Evolutionary conservation across 1,140 invertebrate genomes (phyloP), one percentile per base, ranked within the genome.

Genomic region (Pararge aegeria): DNA sequence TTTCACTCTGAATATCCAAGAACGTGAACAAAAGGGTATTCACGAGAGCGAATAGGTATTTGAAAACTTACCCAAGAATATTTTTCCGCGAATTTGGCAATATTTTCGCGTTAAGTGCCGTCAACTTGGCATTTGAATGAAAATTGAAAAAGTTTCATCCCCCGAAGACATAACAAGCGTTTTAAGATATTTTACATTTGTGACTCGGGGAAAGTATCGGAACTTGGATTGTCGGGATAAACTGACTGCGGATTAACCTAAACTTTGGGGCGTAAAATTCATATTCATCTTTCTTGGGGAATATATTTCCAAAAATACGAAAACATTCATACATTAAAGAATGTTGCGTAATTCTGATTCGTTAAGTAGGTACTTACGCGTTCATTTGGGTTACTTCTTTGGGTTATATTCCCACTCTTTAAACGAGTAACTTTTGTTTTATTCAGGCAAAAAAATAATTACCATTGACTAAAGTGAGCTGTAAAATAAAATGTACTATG

Each of bases 61-160:
- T 46, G 15, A 60, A 52, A 67, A 60, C 46, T 49, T 50, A 15
- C 57, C 21, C 27, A 54, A 38, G 56, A 56, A 56, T 48, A 55
- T 58, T 61, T 53, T 37, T 46, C 21, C 48, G 50, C 46, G 53
- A 61, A 67, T 64, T 70, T 51, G 61, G 62, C 60, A 73, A 75
- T 73, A 75, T 75, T 79, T 79, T 57, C 65, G 66, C 67, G 74
- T 67, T 79, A 79, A 82, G 70, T 76, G 69, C 70, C 64, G 66
- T 68, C 72, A 73, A 75, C 60, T 70, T 64, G 54, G 62, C 59
- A 75, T 83, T 77, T 73, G 70, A 80, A 81, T 79, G 75, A 75
- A 85, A 83, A 85, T 85, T 82, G 82, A 83, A 85, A 85, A 83
- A 85, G 74, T 85, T 83, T 81, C 64, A 65, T 68, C 64, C 74